These are phyloP conservation scores for Mus spicilegus DNA, from an alignment of 2,113 vertebrate genomes.

Conservation along the genomic window DNA sequence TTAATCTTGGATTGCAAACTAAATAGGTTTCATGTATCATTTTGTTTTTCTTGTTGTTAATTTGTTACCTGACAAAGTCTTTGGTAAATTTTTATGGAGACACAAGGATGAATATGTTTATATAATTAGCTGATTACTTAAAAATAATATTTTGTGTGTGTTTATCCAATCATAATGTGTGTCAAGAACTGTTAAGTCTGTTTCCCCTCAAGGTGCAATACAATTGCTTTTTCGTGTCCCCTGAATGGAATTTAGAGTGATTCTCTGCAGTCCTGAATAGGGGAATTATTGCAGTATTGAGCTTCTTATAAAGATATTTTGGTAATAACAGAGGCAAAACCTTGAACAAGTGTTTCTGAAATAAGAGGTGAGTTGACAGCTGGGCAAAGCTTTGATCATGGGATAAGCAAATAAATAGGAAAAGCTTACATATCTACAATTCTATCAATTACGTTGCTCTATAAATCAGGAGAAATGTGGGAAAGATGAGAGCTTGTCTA, in stretches of 20 bases:
- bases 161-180: slow-evolving; percentile 48
- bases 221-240: slow-evolving; percentile 50
- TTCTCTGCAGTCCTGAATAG: slow-evolving; percentile 50
- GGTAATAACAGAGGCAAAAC: slow-evolving; percentile 47
- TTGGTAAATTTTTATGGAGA: slow-evolving; percentile 58
- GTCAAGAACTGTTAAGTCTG: slow-evolving; percentile 11
- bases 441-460: slow-evolving; percentile 61
- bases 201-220: neutral
- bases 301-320: slow-evolving; percentile 62
- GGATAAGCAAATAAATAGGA: slow-evolving; percentile 63
- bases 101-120: slow-evolving; percentile 60
- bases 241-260: slow-evolving; percentile 66
- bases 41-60: slow-evolving; percentile 57
- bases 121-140: slow-evolving; percentile 50
- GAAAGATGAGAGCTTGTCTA: neutral
- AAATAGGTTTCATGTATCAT: neutral
- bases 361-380: slow-evolving; percentile 67
- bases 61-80: slow-evolving; percentile 54
- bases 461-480: slow-evolving; percentile 43
- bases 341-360: slow-evolving; percentile 45
- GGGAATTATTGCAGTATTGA: slow-evolving; percentile 43
- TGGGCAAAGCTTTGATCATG: slow-evolving; percentile 66
- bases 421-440: slow-evolving; percentile 44
- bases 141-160: slow-evolving; percentile 35
- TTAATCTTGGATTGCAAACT: slow-evolving; percentile 66